phyloP scores from a whole-genome alignment of 2,113 vertebrate species.

The Anolis carolinensis region DNA sequence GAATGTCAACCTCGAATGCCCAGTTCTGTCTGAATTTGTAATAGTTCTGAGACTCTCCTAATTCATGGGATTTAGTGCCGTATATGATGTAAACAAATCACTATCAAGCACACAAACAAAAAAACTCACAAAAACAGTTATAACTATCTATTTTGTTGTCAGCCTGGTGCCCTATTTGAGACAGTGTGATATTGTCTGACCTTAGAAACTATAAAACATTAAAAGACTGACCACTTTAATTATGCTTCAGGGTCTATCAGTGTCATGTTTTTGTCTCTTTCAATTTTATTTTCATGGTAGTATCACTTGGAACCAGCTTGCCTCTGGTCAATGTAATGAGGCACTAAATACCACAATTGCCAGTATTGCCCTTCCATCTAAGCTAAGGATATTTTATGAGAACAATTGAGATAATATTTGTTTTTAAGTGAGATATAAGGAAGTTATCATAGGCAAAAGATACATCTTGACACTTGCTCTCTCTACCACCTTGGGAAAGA shows the following conservation, averaged over 20 bases:
- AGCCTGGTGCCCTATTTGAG: background rate
- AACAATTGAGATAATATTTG: background rate
- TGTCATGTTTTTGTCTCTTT: background rate
- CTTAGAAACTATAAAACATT: background rate
- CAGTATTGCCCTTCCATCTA: background rate
- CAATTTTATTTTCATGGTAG: background rate
- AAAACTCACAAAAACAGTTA: no score
- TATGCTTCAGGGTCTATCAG: background rate
- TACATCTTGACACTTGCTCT: background rate
- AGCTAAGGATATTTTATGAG: background rate
- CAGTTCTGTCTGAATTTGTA: no score
- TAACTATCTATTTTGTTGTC: no score
- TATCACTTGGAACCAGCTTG: conserved; percentile 4
- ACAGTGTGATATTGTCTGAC: background rate
- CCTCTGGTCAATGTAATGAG: background rate
- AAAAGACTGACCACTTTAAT: background rate
- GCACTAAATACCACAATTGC: background rate
- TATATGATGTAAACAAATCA: no score
- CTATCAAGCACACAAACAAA: no score
- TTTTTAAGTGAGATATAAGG: background rate
- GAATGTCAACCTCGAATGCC: no score
- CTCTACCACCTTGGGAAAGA: no score
- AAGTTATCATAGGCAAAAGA: background rate
- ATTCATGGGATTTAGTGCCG: no score
- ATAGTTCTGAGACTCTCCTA: no score